Evolutionary conservation across 2,113 vertebrate genomes (phyloP).

Genomic region (Dicrurus megarhynchus): DNA sequence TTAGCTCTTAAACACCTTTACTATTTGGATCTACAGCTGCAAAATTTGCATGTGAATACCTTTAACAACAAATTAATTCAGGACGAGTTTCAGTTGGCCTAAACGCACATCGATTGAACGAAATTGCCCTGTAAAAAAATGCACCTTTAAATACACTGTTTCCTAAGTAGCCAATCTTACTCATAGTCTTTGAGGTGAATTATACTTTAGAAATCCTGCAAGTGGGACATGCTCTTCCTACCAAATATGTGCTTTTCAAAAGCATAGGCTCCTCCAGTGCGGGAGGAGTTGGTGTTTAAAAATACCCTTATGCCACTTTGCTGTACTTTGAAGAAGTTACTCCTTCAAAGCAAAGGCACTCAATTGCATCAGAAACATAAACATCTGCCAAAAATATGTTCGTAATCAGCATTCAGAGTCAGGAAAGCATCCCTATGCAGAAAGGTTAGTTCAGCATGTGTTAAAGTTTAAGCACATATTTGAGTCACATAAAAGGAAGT

Average conservation of each 20-base stretch:
- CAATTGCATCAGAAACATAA: not conserved
- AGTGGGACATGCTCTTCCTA: not conserved
- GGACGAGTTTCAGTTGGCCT: not conserved
- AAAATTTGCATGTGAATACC: not conserved
- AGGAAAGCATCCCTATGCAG: not conserved
- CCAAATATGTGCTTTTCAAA: not conserved
- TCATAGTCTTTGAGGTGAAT: not conserved
- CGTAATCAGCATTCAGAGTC: not conserved
- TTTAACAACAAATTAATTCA: not conserved
- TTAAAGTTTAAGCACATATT: not conserved
- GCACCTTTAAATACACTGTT: not conserved
- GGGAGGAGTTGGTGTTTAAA: not conserved
- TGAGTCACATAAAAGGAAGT: not conserved
- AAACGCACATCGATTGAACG: not conserved
- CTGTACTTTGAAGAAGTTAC: not conserved
- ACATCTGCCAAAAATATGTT: conserved; percentile 18
- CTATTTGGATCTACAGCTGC: not conserved
- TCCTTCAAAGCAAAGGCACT: not conserved
- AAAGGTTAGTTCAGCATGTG: conserved; percentile 7
- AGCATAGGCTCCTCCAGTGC: not conserved
- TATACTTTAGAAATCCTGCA: not conserved
- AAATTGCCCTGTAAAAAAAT: not conserved
- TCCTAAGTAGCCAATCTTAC: not conserved
- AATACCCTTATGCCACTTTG: not conserved
- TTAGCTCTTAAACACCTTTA: not conserved